Percentiles rank a stretch among this genome's conserved stretches.
phyloP scores from a whole-genome alignment of 1,140 invertebrate species.

The Cydia fagiglandana region DNA sequence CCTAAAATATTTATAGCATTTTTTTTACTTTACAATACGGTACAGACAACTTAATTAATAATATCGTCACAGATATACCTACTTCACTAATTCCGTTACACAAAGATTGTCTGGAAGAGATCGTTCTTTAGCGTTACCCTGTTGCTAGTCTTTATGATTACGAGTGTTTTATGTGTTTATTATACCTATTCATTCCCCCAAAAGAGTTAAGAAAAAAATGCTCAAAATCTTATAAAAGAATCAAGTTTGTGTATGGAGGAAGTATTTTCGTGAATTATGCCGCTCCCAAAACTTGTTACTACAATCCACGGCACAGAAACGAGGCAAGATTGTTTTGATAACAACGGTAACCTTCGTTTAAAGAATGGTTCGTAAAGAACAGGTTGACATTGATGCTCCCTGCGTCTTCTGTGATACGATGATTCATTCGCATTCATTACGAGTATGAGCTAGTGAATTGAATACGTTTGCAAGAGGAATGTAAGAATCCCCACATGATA shows the following conservation, averaged over 20 bases:
- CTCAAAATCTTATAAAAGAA: background rate
- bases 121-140: too few species aligned
- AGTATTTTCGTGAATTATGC: conserved; percentile 1
- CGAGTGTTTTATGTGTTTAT: too few species aligned
- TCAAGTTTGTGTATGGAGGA: background rate
- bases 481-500: background rate
- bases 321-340: conserved; percentile 21
- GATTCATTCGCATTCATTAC: conserved; percentile 39
- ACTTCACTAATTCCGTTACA: too few species aligned
- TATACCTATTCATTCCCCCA: too few species aligned
- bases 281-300: conserved; percentile 4
- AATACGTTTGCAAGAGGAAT: conserved; percentile 9
- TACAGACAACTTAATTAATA: too few species aligned
- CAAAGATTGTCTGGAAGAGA: too few species aligned
- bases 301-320: background rate
- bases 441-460: conserved; percentile 31
- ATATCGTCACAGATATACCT: too few species aligned
- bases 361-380: conserved; percentile 36
- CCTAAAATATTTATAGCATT: too few species aligned
- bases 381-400: conserved; percentile 48
- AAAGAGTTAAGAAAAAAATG: too few species aligned
- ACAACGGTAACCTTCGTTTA: conserved; percentile 12
- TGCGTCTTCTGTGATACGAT: conserved; percentile 38
- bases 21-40: too few species aligned
- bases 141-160: too few species aligned